Base-by-base conservation (phyloP, 2,113 vertebrate genomes). In the Tachysurus fulvidraco region DNA sequence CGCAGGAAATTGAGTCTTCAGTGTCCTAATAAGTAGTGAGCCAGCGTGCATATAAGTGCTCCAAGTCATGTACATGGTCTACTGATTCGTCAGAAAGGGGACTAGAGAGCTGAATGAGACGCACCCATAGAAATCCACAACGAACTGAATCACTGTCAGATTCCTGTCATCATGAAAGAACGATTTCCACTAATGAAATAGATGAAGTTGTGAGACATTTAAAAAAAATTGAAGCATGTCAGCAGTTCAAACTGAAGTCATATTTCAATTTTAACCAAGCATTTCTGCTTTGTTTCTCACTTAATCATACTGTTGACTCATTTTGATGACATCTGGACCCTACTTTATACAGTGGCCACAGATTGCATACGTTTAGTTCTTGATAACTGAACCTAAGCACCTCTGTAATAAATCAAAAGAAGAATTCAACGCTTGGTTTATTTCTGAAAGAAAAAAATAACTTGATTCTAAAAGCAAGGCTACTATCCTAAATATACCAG, bases 401-500 rank as follows among this genome's bases (percentile, higher is more conserved):
- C 52, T 30, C 52, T 79, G 10, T 9, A 55, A 57, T 79, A 57
- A 79, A 57, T 30, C 77, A 79, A 36, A 80, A 4, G 25, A 78
- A 78, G 46, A 50, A n/a, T 50, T 79, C n/a, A 80, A 59, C 17
- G 19, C 23, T 59, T 41, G 16, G 8, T 79, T 9, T 55, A 30
- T 78, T 55, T 55, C 21, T 12, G 5, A 50, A n/a, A n/a, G 50
- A 52, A 23, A 25, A 46, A 12, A 5, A 28, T 19, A 79, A 8
- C 2, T 25, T 8, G 30, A 55, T 71, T 84, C 16, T 54, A 74
- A 85, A 55, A 89, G 23, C 73, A 77, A 67, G 86, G 73, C 36
- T 83, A 36, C n/a, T 62, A n/a, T 78, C 23, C 44, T 83, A 83
- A 89, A 85, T 60, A 83, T 69, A 83, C 36, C 60, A 81, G 50